Evolutionary conservation across 2,113 vertebrate genomes (phyloP).

Genomic region (Nibea coibor): DNA sequence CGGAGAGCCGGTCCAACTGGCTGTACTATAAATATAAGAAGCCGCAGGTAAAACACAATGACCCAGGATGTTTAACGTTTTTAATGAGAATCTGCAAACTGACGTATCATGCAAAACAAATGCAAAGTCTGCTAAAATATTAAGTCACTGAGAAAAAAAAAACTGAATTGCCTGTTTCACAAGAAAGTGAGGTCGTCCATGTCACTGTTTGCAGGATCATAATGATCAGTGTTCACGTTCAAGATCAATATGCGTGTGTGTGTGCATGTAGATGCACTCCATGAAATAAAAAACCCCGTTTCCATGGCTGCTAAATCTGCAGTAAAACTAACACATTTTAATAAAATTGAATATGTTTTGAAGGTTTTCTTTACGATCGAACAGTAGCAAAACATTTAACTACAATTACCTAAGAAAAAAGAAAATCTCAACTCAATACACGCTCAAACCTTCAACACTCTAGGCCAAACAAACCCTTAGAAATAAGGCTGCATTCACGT

Average conservation of each 20-base stretch:
- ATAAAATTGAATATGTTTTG: too few relatives aligned
- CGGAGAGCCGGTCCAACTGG: constrained; percentile 86
- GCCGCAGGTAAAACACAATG: constrained; percentile 29
- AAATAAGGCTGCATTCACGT: not conserved
- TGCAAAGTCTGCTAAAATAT: not conserved
- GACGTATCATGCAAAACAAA: not conserved
- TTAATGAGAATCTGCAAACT: not conserved
- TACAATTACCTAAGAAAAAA: not conserved
- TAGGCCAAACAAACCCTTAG: not conserved
- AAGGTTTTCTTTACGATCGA: not conserved
- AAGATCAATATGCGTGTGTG: too few relatives aligned
- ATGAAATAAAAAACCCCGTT: not conserved
- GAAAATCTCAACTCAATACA: not conserved
- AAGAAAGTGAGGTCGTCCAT: too few relatives aligned
- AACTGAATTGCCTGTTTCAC: not conserved
- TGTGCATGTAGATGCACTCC: not conserved
- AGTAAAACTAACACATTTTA: too few relatives aligned
- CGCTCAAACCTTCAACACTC: not conserved
- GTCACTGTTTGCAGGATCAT: too few relatives aligned
- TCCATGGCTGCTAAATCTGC: not conserved
- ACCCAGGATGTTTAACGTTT: not conserved
- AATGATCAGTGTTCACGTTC: not conserved
- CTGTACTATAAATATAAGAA: constrained; percentile 84
- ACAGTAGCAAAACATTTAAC: not conserved
- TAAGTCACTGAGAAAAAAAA: not conserved